Conservation (phyloP, 2,888 invertebrate species). For the Euspilapteryx auroguttella region DNA sequence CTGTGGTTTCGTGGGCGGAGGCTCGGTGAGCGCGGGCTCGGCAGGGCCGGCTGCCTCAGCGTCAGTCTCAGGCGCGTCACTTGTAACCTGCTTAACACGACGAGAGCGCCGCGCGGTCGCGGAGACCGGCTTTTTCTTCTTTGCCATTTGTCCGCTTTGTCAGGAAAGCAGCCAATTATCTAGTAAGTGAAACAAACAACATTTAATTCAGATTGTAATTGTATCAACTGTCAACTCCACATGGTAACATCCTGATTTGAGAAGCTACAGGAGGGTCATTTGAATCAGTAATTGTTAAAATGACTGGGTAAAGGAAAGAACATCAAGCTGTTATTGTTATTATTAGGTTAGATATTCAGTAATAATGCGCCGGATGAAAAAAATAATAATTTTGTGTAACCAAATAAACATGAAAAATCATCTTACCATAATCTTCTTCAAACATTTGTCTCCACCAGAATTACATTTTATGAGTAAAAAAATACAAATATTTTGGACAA, state of each 20-base stretch:
- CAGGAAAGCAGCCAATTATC: slow-evolving; percentile 22
- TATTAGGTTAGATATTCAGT: too few relatives aligned
- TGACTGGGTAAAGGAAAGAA: too few relatives aligned
- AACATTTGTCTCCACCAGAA: too few relatives aligned
- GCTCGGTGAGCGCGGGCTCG: slow-evolving; percentile 9
- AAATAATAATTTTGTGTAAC: too few relatives aligned
- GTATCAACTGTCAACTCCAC: slow-evolving; percentile 7
- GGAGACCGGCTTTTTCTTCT: slow-evolving; percentile 45
- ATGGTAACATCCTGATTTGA: slow-evolving; percentile 6
- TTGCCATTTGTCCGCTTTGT: slow-evolving; percentile 30
- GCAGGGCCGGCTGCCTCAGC: slow-evolving; percentile 22
- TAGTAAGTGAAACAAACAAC: slow-evolving; percentile 18
- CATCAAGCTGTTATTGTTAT: too few relatives aligned
- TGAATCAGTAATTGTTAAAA: too few relatives aligned
- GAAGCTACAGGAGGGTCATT: slow-evolving; percentile 7
- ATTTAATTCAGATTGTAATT: too few relatives aligned
- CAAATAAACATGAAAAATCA: too few relatives aligned
- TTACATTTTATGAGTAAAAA: too few relatives aligned
- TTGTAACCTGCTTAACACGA: slow-evolving; percentile 29
- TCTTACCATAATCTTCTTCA: too few relatives aligned
- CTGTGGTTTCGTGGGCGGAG: background rate
- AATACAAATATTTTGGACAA: too few relatives aligned
- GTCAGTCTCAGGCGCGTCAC: slow-evolving; percentile 14
- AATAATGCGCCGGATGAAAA: too few relatives aligned
- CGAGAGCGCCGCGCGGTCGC: slow-evolving; percentile 36